Conservation (phyloP, 2,113 vertebrate genomes). For the Drymodes brunneopygia region DNA sequence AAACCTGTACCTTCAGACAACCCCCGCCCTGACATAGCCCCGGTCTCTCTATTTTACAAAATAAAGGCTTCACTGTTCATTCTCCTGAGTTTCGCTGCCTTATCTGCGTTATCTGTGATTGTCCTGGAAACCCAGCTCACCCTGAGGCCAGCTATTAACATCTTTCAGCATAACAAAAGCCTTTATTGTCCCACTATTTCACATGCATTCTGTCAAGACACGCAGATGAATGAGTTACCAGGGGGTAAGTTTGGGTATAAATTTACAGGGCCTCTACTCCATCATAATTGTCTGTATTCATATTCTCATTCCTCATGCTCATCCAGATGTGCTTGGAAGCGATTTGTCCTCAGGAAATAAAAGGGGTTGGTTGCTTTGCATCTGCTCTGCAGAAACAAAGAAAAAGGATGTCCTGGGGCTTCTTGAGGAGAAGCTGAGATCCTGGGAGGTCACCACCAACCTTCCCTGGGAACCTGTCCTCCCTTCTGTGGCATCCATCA, state of each 20-base stretch:
- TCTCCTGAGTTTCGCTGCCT: background rate
- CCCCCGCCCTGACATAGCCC: background rate
- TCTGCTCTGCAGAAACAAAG: background rate
- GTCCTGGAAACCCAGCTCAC: constrained; percentile 45
- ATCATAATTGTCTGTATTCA: constrained; percentile 51
- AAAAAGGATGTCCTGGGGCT: background rate
- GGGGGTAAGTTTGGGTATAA: constrained; percentile 45
- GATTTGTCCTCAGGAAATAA: background rate
- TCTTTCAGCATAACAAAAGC: constrained; percentile 57
- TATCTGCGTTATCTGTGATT: constrained; percentile 6
- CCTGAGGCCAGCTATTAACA: constrained; percentile 51
- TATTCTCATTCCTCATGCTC: constrained; percentile 30
- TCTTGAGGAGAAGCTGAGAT: background rate
- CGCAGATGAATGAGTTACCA: constrained; percentile 41
- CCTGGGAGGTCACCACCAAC: background rate
- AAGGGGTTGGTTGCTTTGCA: background rate
- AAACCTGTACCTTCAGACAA: background rate
- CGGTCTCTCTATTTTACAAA: background rate
- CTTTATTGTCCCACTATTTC: constrained; percentile 49
- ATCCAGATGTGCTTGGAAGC: constrained; percentile 34
- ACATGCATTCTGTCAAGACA: constrained; percentile 38
- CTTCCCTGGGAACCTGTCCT: background rate
- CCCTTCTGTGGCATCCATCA: background rate
- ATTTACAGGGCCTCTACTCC: constrained; percentile 44
- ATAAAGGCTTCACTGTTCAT: background rate